Base-by-base conservation (phyloP, 2,113 vertebrate genomes). In the Cyanoderma ruficeps region DNA sequence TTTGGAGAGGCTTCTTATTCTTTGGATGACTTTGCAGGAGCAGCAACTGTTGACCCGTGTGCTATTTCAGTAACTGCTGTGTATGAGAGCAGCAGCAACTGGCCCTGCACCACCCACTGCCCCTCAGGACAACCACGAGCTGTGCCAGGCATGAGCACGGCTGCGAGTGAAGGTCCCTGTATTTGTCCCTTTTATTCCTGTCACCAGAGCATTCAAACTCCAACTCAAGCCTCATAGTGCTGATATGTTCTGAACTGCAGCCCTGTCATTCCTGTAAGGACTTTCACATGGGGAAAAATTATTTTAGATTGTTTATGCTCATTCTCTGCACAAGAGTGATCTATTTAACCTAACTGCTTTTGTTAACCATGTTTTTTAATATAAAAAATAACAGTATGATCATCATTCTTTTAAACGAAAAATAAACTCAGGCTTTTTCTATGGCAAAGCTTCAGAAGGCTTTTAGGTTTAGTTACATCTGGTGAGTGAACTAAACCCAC, bases 351-450 rank as follows among this genome's bases (percentile, higher is more conserved):
- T 39, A 39, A 39, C 11, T 0, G 0, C 3, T 83, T 47, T 80
- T 28, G 28, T 57, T 87, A 75, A 81, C 13, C 1, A 1, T 15
- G 53, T 50, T 59, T 55, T 27, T 57, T 50, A 84, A 68, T 67
- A 79, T 50, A 24, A 82, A 71, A 84, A 68, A 57, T 50, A 19
- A 42, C 33, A 65, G 1, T 64, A 68, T 15, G 20, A 69, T 68
- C 12, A 22, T 72, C 0, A 6, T 52, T 92, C 47, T 89, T 83
- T 59, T 56, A 90, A 83, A 33, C 79, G 41, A 88, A 80, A 72
- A 96, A 96, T 89, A 95, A 96, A 95, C 78, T 82, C 87, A 64
- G 84, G 82, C 70, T 35, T 95, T 93, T 94, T 85, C 64, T 89
- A 72, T 1, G 69, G n/a, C 28, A 75, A 78, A 21, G 31, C 64